Conservation (phyloP, 2,888 invertebrate species). For the Tolmerus cingulatus region DNA sequence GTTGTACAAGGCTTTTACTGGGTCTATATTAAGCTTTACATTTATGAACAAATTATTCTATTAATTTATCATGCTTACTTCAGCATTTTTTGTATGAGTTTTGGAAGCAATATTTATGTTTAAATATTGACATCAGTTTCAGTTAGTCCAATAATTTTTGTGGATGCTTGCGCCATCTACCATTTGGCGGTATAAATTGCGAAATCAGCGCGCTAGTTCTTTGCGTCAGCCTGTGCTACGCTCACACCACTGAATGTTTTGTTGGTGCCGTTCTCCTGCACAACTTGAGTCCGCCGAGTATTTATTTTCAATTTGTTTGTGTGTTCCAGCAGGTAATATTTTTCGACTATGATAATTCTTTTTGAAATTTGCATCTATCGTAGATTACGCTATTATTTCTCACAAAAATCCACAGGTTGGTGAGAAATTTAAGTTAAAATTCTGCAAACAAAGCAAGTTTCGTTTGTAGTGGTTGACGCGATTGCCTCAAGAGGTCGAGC, state of each 20-base stretch:
- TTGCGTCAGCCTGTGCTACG: background rate
- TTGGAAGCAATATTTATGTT: background rate
- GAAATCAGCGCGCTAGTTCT: background rate
- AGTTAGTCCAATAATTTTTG: background rate
- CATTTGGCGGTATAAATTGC: background rate
- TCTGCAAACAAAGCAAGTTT: conserved; percentile 21
- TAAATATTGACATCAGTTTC: background rate
- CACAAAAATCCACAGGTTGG: background rate
- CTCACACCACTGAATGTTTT: conserved; percentile 4
- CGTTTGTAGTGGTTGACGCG: conserved; percentile 32
- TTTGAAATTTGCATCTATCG: background rate
- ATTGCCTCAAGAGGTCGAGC: conserved; percentile 5
- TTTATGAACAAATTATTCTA: too few relatives aligned
- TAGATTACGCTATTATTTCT: background rate
- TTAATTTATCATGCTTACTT: too few relatives aligned
- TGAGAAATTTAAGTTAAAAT: conserved; percentile 14
- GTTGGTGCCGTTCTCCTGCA: conserved; percentile 14
- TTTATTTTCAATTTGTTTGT: conserved; percentile 12
- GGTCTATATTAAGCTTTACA: too few relatives aligned
- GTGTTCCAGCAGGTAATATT: background rate
- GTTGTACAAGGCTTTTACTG: too few relatives aligned
- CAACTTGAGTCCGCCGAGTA: conserved; percentile 1
- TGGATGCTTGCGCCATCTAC: background rate
- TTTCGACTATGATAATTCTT: background rate
- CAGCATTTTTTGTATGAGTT: background rate